These are phyloP conservation scores for Scatophagus argus DNA, from an alignment of 2,113 vertebrate species.

Conservation along the genomic window DNA sequence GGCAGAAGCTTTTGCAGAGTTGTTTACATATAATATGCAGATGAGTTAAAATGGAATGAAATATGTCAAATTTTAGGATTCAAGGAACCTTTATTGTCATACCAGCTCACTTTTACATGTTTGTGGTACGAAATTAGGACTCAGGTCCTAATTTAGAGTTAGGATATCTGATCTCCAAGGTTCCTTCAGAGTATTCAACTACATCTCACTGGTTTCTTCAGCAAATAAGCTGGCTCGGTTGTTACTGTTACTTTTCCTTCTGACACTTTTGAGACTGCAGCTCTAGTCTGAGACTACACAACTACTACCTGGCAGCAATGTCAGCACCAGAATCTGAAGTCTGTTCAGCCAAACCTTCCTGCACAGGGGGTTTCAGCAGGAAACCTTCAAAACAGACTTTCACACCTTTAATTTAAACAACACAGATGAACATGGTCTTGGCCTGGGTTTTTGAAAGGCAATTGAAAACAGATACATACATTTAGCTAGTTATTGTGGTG, in stretches of 20 bases:
- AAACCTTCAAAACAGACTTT: conserved; percentile 42
- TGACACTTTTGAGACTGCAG: conserved; percentile 54
- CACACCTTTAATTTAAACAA: conserved; percentile 28
- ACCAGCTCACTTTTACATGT: no score
- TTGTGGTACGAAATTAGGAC: no score
- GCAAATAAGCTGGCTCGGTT: no score
- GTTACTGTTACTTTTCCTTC: no score
- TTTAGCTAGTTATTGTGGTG: neutral
- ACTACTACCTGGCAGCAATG: conserved; percentile 65
- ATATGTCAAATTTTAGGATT: no score
- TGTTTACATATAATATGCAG: neutral
- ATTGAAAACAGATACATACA: conserved; percentile 12
- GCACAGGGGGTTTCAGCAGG: conserved; percentile 39
- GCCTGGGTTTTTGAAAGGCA: conserved; percentile 5
- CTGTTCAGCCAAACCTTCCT: conserved; percentile 32
- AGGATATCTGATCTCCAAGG: no score
- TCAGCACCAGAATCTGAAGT: conserved; percentile 32
- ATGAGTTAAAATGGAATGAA: no score
- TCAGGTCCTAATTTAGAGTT: no score
- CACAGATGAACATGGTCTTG: conserved; percentile 13
- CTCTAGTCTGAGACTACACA: conserved; percentile 50
- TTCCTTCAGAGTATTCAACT: no score
- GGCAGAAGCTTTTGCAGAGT: neutral
- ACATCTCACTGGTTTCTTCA: no score
- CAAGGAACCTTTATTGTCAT: no score